Evolutionary conservation across 2,113 vertebrate species (phyloP).

Genomic region (Epinephelus cyanopodus): DNA sequence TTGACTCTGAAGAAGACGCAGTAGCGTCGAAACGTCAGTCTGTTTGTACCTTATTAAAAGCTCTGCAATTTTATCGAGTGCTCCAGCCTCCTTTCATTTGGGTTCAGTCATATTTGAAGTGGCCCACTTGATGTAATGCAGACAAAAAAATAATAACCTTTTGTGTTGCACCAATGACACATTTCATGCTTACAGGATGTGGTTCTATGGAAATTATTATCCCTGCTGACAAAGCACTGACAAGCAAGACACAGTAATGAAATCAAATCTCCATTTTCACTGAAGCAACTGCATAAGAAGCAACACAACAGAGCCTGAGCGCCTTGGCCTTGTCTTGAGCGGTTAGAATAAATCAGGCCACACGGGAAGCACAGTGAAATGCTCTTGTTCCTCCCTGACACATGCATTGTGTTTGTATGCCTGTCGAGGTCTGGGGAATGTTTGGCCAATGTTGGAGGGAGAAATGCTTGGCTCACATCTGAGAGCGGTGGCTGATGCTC

Average conservation of each 20-base stretch:
- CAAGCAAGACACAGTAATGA: constrained; percentile 26
- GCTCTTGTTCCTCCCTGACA: constrained; percentile 44
- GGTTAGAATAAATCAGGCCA: constrained; percentile 40
- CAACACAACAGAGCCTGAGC: constrained; percentile 11
- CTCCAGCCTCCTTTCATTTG: too few species aligned
- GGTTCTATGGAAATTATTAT: constrained; percentile 38
- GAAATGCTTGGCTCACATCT: constrained; percentile 48
- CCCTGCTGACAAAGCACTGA: constrained; percentile 2
- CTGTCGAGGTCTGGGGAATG: constrained; percentile 33
- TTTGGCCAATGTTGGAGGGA: constrained; percentile 23
- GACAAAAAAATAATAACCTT: too few species aligned
- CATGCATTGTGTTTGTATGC: constrained; percentile 30
- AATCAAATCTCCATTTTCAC: constrained; percentile 32
- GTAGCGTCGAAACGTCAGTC: too few species aligned
- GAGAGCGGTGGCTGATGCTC: constrained; percentile 45
- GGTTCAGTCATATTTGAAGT: too few species aligned
- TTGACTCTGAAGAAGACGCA: too few species aligned
- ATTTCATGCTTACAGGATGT: constrained; percentile 34
- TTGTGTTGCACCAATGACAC: constrained; percentile 23
- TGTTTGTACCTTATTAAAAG: too few species aligned
- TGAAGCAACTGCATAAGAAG: constrained; percentile 21
- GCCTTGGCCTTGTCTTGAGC: constrained; percentile 36
- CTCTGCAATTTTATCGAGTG: too few species aligned
- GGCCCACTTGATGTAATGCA: too few species aligned
- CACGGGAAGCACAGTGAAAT: constrained; percentile 45